Evolutionary conservation across 2,888 invertebrate species (phyloP).

Genomic region (Rhagium mordax): DNA sequence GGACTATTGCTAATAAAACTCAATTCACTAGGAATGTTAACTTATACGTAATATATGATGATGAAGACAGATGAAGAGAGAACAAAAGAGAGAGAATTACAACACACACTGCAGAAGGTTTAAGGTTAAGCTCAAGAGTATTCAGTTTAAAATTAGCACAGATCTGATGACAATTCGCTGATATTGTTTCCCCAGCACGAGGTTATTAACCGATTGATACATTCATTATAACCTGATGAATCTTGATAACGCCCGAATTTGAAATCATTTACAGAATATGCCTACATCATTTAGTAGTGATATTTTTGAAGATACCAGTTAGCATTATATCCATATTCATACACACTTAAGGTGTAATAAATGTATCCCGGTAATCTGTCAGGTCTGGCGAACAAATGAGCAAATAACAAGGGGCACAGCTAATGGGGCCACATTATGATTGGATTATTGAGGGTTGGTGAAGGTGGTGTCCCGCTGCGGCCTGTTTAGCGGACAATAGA

Average conservation of each 20-base stretch:
- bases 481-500: conserved; percentile 68
- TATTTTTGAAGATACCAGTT: neutral
- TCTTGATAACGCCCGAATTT: neutral
- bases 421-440: conserved; percentile 62
- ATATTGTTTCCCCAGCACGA: neutral
- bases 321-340: conserved; percentile 11
- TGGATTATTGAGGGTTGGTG: conserved; percentile 62
- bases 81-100: too few relatives aligned
- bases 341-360: conserved; percentile 33
- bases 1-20: too few relatives aligned
- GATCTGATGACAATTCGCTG: neutral
- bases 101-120: too few relatives aligned
- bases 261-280: neutral
- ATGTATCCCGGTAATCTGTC: conserved; percentile 31
- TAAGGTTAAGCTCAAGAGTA: neutral
- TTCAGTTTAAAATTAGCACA: neutral
- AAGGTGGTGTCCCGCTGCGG: conserved; percentile 64
- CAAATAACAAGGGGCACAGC: conserved; percentile 57
- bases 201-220: neutral
- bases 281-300: neutral
- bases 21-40: too few relatives aligned
- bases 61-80: too few relatives aligned
- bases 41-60: too few relatives aligned
- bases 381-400: conserved; percentile 51
- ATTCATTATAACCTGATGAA: neutral